Percentiles rank a stretch among this genome's conserved stretches.
These are phyloP conservation scores for Chlorodrepanis virens DNA, from an alignment of 2,113 vertebrate genomes.

Conservation along the genomic window DNA sequence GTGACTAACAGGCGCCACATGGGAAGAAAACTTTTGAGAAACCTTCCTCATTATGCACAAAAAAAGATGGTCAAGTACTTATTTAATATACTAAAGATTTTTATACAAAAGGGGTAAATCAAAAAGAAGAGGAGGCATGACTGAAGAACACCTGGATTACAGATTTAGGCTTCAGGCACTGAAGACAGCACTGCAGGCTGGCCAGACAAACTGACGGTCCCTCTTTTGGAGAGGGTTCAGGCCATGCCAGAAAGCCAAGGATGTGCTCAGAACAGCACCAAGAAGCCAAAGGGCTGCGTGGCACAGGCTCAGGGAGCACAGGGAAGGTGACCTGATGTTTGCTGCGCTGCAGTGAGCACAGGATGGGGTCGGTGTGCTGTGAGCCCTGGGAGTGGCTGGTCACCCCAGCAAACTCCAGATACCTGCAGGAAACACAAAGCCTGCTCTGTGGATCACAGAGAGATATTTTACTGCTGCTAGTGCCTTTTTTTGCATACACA, in stretches of 20 bases:
- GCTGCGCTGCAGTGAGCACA: not conserved
- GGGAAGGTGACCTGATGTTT: constrained; percentile 42
- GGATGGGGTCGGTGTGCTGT: not conserved
- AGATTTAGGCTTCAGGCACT: not conserved
- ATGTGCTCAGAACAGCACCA: not conserved
- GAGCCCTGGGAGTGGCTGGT: not conserved
- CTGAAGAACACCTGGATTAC: not conserved
- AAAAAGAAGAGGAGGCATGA: not conserved
- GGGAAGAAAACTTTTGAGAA: constrained; percentile 64
- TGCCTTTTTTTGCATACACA: accelerated
- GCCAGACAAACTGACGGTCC: not conserved
- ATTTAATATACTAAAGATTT: not conserved
- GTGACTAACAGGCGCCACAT: constrained; percentile 70
- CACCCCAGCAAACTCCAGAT: not conserved
- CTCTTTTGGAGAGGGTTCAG: not conserved
- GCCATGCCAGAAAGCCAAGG: not conserved
- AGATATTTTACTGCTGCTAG: not conserved
- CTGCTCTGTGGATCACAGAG: not conserved
- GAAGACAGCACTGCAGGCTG: not conserved
- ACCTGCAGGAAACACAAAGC: not conserved
- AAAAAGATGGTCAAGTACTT: not conserved
- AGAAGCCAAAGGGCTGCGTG: not conserved
- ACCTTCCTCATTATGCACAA: not conserved
- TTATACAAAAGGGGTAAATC: not conserved
- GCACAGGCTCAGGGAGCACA: not conserved